Evolutionary conservation across 2,888 invertebrate genomes (phyloP), one percentile per base, ranked within the genome.

Genomic region (Drosophila peninsularis): DNA sequence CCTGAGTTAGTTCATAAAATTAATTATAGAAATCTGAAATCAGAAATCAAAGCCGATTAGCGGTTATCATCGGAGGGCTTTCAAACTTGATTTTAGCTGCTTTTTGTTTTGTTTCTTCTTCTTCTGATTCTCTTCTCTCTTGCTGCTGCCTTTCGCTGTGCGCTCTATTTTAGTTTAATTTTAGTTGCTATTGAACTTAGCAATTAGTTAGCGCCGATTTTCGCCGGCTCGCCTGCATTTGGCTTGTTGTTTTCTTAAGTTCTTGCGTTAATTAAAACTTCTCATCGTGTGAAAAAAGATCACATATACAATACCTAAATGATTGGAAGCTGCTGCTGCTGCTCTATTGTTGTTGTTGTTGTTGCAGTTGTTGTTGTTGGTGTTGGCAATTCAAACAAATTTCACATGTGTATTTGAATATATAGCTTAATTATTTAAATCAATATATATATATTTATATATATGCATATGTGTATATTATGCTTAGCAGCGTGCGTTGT

Each of bases 201-300:
- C 72, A 85, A 85, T 89, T 85, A 84, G 89, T 75, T 79, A 68
- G 71, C 57, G 68, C 65, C 66, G 50, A 62, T 70, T 81, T 73
- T 62, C 30, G 75, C 82, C 88, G 82, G 69, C 60, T 45, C 57
- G 49, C 50, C 65, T 69, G 55, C 66, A 65, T 56, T 74, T 68
- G 58, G 67, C 69, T 70, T 71, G 65, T 65, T 64, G 66, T 61
- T 62, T 63, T 55, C 41, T 30, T 41, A 61, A 21, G 14, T 60
- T 62, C 45, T 56, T 45, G 44, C 71, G 78, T 64, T 81, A 76
- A 76, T 79, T 76, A 75, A 84, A 71, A 72, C 49, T 62, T 78
- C 63, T 62, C 69, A 75, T 62, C 55, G 68, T 61, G 73, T 53
- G 72, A 75, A 71, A 63, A 62, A 44, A 24, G 3, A 11, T 2